Base-by-base conservation (phyloP, 2,113 vertebrate genomes). In the Acanthochromis polyacanthus region DNA sequence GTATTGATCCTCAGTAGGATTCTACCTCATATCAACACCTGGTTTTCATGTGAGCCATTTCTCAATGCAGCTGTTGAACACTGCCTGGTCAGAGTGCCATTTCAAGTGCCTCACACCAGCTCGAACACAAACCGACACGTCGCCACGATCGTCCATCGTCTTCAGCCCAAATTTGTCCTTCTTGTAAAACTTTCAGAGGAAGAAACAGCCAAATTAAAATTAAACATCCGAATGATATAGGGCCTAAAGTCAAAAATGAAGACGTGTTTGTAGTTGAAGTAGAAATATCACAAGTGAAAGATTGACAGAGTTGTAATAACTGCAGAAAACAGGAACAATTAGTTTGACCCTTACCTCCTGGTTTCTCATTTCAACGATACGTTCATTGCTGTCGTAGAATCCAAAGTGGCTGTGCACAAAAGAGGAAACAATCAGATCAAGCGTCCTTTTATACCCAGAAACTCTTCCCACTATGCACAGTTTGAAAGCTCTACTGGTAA, bases 361-460 rank as follows among this genome's bases (percentile, higher is more conserved):
- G 23, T 95, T 80, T 66, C 87, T 93, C 96, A 97, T 96, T 63
- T 96, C 94, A 10, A 94, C 67, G 22, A 97, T 90, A 0, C 86
- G 93, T 88, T 97, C 96, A 0, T 94, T 93, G 48, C 70, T 86
- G 82, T 97, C 90, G 46, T 95, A 98, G 85, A 97, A 98, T 71
- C 95, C 96, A 81, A 97, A 98, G 58, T 94, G 93, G 82, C 97
- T 98, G 91, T 45, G 30, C 46, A 59, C 71, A 11, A 82, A 30
- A 86, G 32, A 88, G 72, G 55, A 87, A 74, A 56, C 38, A 43
- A 56, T 77, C 17, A 36, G 32, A 8, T 36, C 32, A 36, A 30
- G 30, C 32, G 8, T 36, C 32, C 10, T 30, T 30, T n/a, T 30
- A 5, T 30, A 30, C 30, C 30, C 30, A 30, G 30, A 30, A 30